Base-by-base conservation (phyloP, 2,797 vertebrate species). In the Carapus acus region DNA sequence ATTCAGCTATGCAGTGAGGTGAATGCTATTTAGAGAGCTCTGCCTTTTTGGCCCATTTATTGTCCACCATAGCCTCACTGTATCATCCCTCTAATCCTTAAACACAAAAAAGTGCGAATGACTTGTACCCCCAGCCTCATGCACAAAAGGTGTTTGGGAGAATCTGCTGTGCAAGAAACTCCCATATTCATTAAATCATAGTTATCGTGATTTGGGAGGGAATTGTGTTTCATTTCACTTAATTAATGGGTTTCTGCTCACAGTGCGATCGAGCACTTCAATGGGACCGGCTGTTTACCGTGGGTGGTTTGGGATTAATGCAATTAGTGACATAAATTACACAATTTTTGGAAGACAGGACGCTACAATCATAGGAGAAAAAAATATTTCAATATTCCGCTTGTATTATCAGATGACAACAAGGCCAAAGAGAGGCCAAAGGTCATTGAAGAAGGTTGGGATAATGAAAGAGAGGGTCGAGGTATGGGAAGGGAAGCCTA, bases 191-290 rank as follows among this genome's bases (percentile, higher is more conserved):
- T 34, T 31, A 73, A 73, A 86, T 84, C 84, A 48, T 66, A 83
- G 77, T 71, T 85, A 88, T 86, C 86, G 83, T 69, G 49, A 64
- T 85, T 80, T 77, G 49, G 58, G 62, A 65, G 53, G 58, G 84
- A 78, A 83, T 81, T 78, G 83, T 80, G 79, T 76, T 85, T 80
- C 83, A 85, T 86, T 83, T 78, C 80, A 78, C 86, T 86, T 84
- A 81, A 73, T 77, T 83, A 85, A 87, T 76, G 65, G 74, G 85
- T 83, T 85, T 85, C 53, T 61, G 64, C 73, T 80, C n/a, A 41
- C 72, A 69, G 57, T 63, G 67, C 69, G 80, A 79, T 69, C 58
- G 58, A 73, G 61, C 73, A 52, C 71, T 67, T 63, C 63, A 76
- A 53, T 64, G 42, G 23, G 71, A 73, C 60, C 40, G 77, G 65